Percentiles rank a stretch among this genome's conserved stretches.
These are phyloP conservation scores for Rhagonycha fulva DNA, from an alignment of 2,888 invertebrate species.

Conservation along the genomic window DNA sequence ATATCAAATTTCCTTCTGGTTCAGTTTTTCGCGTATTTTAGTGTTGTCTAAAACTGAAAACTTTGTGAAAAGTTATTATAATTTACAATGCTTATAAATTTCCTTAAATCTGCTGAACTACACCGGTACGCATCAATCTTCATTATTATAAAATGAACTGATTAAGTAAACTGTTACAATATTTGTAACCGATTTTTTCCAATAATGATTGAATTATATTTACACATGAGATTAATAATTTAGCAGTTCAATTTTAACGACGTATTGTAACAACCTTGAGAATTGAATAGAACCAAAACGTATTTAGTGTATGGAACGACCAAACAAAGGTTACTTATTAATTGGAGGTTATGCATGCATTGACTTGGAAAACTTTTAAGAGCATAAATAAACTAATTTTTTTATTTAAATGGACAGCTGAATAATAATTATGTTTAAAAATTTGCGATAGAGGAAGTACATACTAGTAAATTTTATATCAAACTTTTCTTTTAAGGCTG, in stretches of 20 bases:
- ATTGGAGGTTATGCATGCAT: constrained; percentile 1
- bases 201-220: neutral
- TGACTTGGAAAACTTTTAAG: neutral
- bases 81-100: too few species aligned
- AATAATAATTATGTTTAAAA: neutral
- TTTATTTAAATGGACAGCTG: neutral
- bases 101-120: neutral
- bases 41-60: too few species aligned
- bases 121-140: neutral
- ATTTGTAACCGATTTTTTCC: neutral
- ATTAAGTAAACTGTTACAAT: neutral
- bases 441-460: neutral
- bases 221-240: neutral
- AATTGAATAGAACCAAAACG: constrained; percentile 16
- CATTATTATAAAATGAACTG: neutral
- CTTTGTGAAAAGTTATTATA: too few species aligned
- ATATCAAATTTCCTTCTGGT: too few species aligned
- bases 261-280: constrained; percentile 18
- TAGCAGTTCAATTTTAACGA: constrained; percentile 1
- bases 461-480: neutral
- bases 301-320: constrained; percentile 6
- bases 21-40: too few species aligned
- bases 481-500: neutral
- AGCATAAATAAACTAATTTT: neutral
- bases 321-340: constrained; percentile 1